Percentiles rank a stretch among this genome's conserved stretches.
Evolutionary conservation across 2,113 vertebrate genomes (phyloP).

Genomic region (Psephotus haematonotus): DNA sequence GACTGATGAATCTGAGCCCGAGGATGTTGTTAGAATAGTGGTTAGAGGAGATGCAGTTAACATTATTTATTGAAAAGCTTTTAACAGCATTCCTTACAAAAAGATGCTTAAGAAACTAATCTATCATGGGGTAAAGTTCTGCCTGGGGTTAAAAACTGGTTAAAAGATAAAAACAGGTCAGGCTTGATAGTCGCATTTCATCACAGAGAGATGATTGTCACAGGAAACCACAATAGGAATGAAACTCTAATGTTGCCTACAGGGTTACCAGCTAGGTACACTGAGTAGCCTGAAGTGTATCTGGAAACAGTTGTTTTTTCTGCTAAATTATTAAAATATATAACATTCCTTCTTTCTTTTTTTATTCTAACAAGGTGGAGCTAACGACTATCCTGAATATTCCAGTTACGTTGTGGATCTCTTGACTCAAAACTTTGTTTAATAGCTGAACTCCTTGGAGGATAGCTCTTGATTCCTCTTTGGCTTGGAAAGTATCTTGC

Average conservation of each 20-base stretch:
- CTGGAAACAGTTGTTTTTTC: neutral
- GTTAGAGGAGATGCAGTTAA: slow-evolving; percentile 21
- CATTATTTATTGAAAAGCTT: slow-evolving; percentile 41
- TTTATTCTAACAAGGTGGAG: neutral
- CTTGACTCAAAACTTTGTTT: neutral
- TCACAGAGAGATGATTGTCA: neutral
- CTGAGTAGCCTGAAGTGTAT: neutral
- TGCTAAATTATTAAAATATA: neutral
- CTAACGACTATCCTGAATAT: neutral
- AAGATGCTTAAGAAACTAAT: neutral
- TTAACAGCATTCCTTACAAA: neutral
- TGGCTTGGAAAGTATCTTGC: neutral
- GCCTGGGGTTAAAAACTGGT: neutral
- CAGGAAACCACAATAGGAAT: neutral
- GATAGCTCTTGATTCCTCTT: neutral
- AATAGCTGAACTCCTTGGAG: neutral
- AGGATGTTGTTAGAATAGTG: neutral
- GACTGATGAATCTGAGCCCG: neutral
- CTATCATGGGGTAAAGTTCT: neutral
- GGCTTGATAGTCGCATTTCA: neutral
- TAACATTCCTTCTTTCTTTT: too few relatives aligned
- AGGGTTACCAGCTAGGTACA: neutral
- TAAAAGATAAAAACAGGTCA: neutral
- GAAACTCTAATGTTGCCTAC: neutral
- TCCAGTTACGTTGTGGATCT: neutral